Evolutionary conservation across 2,113 vertebrate species (phyloP), one percentile per base, ranked within the genome.

Genomic region (Galeopterus variegatus): DNA sequence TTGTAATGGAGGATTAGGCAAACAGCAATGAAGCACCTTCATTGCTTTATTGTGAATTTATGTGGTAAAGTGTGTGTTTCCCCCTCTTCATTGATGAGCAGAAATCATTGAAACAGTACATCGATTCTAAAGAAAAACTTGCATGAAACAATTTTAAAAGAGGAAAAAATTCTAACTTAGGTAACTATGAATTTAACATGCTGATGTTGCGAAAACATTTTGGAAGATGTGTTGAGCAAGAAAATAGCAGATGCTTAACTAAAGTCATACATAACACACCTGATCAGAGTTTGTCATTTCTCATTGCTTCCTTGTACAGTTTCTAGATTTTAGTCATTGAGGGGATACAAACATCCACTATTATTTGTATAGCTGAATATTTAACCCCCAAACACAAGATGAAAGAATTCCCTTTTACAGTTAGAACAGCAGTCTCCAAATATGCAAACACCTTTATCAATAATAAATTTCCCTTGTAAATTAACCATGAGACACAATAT

Each of bases 381-480:
- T 97, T 98, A 98, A 98, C 98, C 95, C 90, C 98, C 97, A 94
- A 97, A 96, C 77, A 76, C 41, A 54, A 96, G 52, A 89, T 60
- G 95, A 93, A 98, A 97, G 97, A 97, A 95, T 97, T 90, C 92
- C 93, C 62, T 65, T 97, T 83, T 72, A 70, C 28, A 97, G 96
- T 60, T 98, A 96, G 88, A 98, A 98, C 41, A 89, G 65, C 92
- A 95, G 96, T 95, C 91, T 90, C 94, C 96, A 95, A 98, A 98
- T 98, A 98, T 95, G 93, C 96, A 96, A 98, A 97, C 92, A 98
- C 88, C 96, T 96, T 98, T 97, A 97, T n/a, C 95, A 96, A 23
- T 98, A 97, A 98, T 98, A 98, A 98, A 98, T 98, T 95, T 98
- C 84, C 87, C 96, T 98, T 52, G 76, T 98, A 98, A 98, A 98